Base-by-base conservation (phyloP, 1,140 invertebrate species). In the Lepidotrigona ventralis region DNA sequence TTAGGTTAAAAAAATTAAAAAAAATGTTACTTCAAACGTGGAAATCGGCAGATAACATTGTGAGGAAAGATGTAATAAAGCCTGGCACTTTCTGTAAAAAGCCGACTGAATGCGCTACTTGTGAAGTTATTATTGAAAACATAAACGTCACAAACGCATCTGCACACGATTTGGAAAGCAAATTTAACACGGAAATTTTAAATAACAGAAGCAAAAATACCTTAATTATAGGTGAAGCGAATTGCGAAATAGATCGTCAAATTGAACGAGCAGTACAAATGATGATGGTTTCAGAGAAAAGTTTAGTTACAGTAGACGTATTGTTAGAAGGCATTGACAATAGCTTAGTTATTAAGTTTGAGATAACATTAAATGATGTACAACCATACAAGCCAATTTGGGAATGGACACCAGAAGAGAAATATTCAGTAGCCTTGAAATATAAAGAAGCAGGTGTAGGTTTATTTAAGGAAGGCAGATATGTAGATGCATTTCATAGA, bases 401-500 rank as follows among this genome's bases (percentile, higher is more conserved):
- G 92, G 83, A 92, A 75, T 95, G 93, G 93, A 91, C 83, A 15
- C 84, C 89, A n/a, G 81, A 92, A 58, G 92, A 93, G 83, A 95
- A 95, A 75, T 94, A 94, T 84, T 77, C 92, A 11, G 85, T 87
- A 64, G 93, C 94, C 1, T 85, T 91, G 9, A 90, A 92, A 76
- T 90, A 92, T 60, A 94, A 94, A 87, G 90, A 92, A 83, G 83
- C 33, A 15, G 95, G 95, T 6, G 92, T 94, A 0, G 83, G 92
- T 66, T 87, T 95, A 33, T 95, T 94, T 81, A 90, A 93, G 78
- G 73, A 83, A 0, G 86, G 86, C 46, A 90, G 93, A 79, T 85
- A 93, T 64, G 77, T 92, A 17, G 94, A 95, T 85, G 95, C 95
- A 9, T 96, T 95, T 89, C 87, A 92, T 33, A 93, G 93, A 90